Base-by-base conservation (phyloP, 2,797 vertebrate species). In the Selene dorsalis region DNA sequence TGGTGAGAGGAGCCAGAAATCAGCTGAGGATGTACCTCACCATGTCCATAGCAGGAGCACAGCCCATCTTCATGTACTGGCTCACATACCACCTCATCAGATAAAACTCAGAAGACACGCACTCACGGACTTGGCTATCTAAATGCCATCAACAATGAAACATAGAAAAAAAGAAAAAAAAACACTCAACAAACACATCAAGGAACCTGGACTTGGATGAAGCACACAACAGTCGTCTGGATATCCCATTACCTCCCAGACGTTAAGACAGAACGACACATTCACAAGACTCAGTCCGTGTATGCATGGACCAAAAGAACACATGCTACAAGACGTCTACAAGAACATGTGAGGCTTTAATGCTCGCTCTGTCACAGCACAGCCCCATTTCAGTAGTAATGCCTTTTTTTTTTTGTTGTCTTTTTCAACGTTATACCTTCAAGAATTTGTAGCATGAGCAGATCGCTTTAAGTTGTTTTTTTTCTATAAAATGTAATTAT, bases 21-120 rank as follows among this genome's bases (percentile, higher is more conserved):
- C 97, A 97, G 89, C 93, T 98, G 84, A 95, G 97, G 78, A 98
- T 97, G 97, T 98, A 98, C 91, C 91, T 98, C 69, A 98, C 97
- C 61, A 96, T 98, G 96, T 93, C 96, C 8, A 96, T 98, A 83
- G 96, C 97, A 2, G 96, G 94, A 0, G 95, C 94, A 4, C 97
- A 98, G 88, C 97, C 97, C 2, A 30, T 97, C 81, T 96, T 97
- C 88, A 98, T 98, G 97, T 98, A 96, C 93, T 98, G 96, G 96
- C 94, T 98, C 86, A 97, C 97, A 24, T 97, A 94, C 84, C 97
- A 97, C 84, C 95, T 98, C 71, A 82, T 98, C 90, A 95, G 95
- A 93, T 98, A 94, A 88, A 80, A 89, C 53, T 59, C 43, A 26
- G 55, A 48, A 41, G 71, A 43, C 73, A 47, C 35, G 28, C 22